Evolutionary conservation across 2,888 invertebrate genomes (phyloP).

Genomic region (Ormia ochracea): DNA sequence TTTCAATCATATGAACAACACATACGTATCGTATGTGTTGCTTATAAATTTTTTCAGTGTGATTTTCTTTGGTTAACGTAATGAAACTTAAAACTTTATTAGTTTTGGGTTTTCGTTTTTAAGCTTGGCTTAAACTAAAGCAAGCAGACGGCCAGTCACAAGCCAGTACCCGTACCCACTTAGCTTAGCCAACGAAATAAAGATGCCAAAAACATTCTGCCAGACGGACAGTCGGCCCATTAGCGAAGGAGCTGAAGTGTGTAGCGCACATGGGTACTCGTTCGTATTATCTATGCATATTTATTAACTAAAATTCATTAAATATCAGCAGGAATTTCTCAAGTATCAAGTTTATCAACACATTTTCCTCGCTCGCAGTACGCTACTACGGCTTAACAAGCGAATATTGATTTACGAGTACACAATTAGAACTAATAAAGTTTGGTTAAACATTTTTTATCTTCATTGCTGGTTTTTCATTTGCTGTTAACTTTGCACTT

Average conservation of each 20-base stretch:
- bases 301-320: slow-evolving; percentile 59
- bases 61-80: not conserved
- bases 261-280: slow-evolving; percentile 10
- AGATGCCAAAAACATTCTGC: slow-evolving; percentile 17
- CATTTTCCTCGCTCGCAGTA: not conserved
- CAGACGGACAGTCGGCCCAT: not conserved
- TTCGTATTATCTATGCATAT: slow-evolving; percentile 2
- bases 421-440: slow-evolving; percentile 53
- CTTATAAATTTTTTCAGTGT: not conserved
- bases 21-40: not conserved
- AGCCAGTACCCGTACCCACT: slow-evolving; percentile 47
- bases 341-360: slow-evolving; percentile 49
- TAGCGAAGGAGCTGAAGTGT: slow-evolving; percentile 27
- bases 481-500: slow-evolving; percentile 12
- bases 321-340: slow-evolving; percentile 35
- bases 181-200: slow-evolving; percentile 16
- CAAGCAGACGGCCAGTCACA: slow-evolving; percentile 2
- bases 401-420: slow-evolving; percentile 41
- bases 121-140: slow-evolving; percentile 30
- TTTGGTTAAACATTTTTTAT: slow-evolving; percentile 11
- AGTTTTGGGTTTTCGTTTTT: slow-evolving; percentile 27
- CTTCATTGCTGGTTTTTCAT: not conserved
- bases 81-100: slow-evolving; percentile 60
- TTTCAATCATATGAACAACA: not conserved
- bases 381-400: not conserved